Percentiles rank a stretch among this genome's conserved stretches.
These are phyloP conservation scores for Brienomyrus brachyistius DNA, from an alignment of 2,113 vertebrate genomes.

Conservation along the genomic window DNA sequence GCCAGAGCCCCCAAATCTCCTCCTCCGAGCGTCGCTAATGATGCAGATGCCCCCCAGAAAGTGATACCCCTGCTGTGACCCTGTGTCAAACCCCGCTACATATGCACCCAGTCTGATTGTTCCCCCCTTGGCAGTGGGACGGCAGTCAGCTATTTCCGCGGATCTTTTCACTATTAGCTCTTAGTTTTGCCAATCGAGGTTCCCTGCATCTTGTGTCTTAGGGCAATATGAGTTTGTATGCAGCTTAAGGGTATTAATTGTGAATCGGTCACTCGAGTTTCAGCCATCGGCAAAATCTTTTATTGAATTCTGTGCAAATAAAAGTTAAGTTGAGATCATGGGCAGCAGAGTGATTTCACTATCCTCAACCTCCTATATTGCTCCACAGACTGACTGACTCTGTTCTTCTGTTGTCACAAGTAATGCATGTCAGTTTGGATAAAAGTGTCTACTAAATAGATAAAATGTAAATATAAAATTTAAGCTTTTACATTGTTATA, in stretches of 20 bases:
- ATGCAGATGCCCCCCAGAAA: constrained; percentile 34
- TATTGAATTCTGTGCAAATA: not conserved
- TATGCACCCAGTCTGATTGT: constrained; percentile 34
- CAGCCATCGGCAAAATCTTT: constrained; percentile 30
- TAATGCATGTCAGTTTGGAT: not conserved
- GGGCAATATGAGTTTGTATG: constrained; percentile 47
- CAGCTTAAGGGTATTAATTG: constrained; percentile 43
- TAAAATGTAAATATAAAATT: not conserved
- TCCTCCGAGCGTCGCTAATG: constrained; percentile 36
- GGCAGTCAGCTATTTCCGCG: constrained; percentile 46
- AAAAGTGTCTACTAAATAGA: not conserved
- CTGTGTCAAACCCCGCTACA: constrained; percentile 44
- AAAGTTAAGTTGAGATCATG: not conserved
- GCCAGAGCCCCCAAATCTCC: not conserved
- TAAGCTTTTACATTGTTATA: not conserved
- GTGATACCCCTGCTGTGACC: constrained; percentile 43
- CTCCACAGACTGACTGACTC: not conserved
- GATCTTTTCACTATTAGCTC: too few species aligned
- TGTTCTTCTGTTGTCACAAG: not conserved
- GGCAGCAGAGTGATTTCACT: not conserved
- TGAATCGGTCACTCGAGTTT: constrained; percentile 44
- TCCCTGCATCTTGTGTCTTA: constrained; percentile 34
- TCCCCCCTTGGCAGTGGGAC: constrained; percentile 28
- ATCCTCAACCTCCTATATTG: not conserved
- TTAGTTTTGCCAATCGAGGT: constrained; percentile 46